Percentiles rank a stretch among this genome's conserved stretches.
phyloP scores from a whole-genome alignment of 2,113 vertebrate genomes.

The Erythrolamprus reginae region DNA sequence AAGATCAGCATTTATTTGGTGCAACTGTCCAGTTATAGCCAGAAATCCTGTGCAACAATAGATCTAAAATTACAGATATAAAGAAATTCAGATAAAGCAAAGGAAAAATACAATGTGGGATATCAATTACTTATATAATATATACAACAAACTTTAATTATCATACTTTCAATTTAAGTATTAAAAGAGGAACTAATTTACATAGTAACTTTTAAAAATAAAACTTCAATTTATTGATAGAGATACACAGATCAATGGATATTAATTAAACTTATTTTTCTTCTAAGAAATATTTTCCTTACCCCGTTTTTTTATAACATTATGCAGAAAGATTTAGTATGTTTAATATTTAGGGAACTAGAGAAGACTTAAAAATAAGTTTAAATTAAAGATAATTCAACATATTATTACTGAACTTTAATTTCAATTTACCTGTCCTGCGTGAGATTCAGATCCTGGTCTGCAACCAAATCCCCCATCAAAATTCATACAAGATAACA shows the following conservation, averaged over 20 bases:
- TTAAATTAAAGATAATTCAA: neutral
- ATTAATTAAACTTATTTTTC: no score
- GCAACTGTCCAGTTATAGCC: conserved; percentile 92
- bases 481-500: conserved; percentile 97
- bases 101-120: conserved; percentile 24
- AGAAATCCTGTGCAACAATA: conserved; percentile 99
- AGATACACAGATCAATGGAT: neutral
- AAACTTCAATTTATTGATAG: neutral
- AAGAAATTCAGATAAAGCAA: conserved; percentile 47
- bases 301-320: neutral
- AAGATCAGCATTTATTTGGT: conserved; percentile 91
- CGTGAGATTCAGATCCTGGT: conserved; percentile 95
- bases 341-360: no score
- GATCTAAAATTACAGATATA: conserved; percentile 89
- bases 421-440: conserved; percentile 83
- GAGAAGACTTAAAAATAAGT: no score
- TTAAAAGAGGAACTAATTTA: neutral
- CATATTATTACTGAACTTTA: neutral
- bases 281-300: neutral
- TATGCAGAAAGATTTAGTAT: neutral
- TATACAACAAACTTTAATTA: neutral
- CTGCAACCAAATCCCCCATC: conserved; percentile 97
- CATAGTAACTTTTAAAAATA: neutral
- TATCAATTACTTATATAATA: neutral
- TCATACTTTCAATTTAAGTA: neutral